phyloP scores from a whole-genome alignment of 2,113 vertebrate species.

The Caretta caretta region DNA sequence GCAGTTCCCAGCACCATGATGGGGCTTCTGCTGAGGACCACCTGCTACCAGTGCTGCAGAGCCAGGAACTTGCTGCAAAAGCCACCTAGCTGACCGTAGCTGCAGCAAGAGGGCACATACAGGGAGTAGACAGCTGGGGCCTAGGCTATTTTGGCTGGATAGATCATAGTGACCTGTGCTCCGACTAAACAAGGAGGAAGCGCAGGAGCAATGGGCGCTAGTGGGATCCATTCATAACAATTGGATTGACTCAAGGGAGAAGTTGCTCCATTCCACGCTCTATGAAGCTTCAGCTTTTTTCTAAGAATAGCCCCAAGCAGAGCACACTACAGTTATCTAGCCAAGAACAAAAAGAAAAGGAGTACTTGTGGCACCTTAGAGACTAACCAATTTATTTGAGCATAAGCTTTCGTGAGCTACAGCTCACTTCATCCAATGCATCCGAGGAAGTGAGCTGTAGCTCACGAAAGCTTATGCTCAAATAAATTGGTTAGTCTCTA shows the following conservation, averaged over 20 bases:
- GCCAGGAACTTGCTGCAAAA: neutral
- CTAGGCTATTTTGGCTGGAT: fast-evolving
- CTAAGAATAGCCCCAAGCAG: neutral
- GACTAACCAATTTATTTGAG: too few relatives aligned
- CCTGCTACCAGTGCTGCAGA: neutral
- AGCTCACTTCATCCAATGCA: too few relatives aligned
- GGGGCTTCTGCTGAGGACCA: neutral
- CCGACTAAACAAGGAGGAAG: neutral
- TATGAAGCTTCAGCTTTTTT: neutral
- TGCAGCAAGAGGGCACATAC: neutral
- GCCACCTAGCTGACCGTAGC: neutral
- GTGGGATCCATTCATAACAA: neutral
- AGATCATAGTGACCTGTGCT: neutral
- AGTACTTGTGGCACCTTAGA: too few relatives aligned
- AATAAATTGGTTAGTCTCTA: too few relatives aligned
- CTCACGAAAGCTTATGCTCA: too few relatives aligned
- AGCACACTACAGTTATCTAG: neutral
- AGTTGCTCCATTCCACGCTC: neutral
- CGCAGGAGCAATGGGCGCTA: neutral
- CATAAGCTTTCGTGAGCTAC: too few relatives aligned
- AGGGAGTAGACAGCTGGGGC: neutral
- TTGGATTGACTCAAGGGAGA: fast-evolving
- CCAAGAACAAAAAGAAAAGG: neutral
- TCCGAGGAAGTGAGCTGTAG: too few relatives aligned
- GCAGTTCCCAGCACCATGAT: neutral